Evolutionary conservation across 2,113 vertebrate genomes (phyloP), one percentile per base, ranked within the genome.

Genomic region (Scytalopus superciliaris): DNA sequence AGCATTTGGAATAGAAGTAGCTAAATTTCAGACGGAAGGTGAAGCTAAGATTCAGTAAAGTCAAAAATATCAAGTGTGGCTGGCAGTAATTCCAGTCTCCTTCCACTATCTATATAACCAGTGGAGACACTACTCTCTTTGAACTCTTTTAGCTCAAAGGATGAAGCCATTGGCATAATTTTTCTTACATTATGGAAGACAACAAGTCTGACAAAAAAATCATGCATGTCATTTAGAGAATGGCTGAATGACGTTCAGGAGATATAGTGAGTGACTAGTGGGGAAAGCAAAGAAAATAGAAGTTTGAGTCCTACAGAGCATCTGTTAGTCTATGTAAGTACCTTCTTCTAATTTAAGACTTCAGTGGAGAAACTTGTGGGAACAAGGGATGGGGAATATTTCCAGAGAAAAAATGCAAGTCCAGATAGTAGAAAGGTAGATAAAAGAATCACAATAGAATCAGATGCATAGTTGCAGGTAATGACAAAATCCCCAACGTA

Each of bases 21-120:
- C 45, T 94, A 88, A 40, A 88, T 94, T 87, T 96, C 62, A 73
- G 85, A 73, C 49, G 18, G 4, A 21, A 86, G 28, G 13, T 83
- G n/a, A 95, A 83, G 39, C 33, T 55, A 23, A 60, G 64, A 40
- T 72, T 82, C 66, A 60, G 5, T 37, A 37, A 17, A 90, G 40
- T 50, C 11, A 79, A 85, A 89, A 92, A 22, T 69, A 56, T 35
- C 49, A 45, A 72, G 28, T 80, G 14, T 10, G 64, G 3, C 56
- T 84, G 44, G 5, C 47, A 87, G 12, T 74, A 87, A 49, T 49
- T 89, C 28, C n/a, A 49, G 12, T 85, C 28, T 72, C 10, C 23
- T 91, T 87, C 69, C 18, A 28, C 28, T 83, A 24, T 18, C 40
- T 79, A 19, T 7, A 66, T 78, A 50, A 81, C 12, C 42, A 55